Evolutionary conservation across 2,797 vertebrate species (phyloP).

Genomic region (Tiaroga cobitis): DNA sequence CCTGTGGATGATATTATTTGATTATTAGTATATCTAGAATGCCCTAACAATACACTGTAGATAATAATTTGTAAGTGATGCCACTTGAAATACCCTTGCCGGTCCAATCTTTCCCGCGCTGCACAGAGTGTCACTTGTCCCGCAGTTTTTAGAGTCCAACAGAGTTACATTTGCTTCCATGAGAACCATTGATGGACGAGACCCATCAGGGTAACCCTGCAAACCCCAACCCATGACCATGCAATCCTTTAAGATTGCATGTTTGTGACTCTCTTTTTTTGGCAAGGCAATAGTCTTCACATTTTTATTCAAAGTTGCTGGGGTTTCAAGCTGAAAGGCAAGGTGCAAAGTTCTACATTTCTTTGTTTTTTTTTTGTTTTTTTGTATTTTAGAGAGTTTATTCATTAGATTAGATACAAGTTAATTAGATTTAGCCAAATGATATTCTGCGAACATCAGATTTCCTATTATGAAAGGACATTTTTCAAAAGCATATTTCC

Average conservation of each 20-base stretch:
- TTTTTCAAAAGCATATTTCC: background rate
- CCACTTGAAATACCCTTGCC: accelerated
- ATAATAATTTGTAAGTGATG: background rate
- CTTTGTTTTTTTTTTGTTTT: too few species aligned
- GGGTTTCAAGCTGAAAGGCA: constrained; percentile 57
- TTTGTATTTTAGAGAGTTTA: background rate
- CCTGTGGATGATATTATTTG: constrained; percentile 60
- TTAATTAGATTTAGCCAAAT: background rate
- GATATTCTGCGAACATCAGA: background rate
- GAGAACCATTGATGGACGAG: accelerated
- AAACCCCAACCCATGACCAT: constrained; percentile 65
- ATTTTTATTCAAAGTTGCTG: background rate
- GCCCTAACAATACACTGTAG: background rate
- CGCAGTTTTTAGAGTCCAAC: accelerated
- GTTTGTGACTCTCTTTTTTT: accelerated
- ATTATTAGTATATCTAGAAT: background rate
- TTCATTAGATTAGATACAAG: background rate
- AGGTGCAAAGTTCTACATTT: background rate
- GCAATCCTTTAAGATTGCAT: constrained; percentile 34
- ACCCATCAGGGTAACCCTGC: accelerated
- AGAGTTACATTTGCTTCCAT: constrained; percentile 65
- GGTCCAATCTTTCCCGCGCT: constrained; percentile 37
- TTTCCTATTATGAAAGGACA: background rate
- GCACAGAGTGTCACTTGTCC: constrained; percentile 5
- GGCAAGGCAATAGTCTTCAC: constrained; percentile 56